Evolutionary conservation across 1,140 invertebrate genomes (phyloP).

Genomic region (Heliothis subflexa): DNA sequence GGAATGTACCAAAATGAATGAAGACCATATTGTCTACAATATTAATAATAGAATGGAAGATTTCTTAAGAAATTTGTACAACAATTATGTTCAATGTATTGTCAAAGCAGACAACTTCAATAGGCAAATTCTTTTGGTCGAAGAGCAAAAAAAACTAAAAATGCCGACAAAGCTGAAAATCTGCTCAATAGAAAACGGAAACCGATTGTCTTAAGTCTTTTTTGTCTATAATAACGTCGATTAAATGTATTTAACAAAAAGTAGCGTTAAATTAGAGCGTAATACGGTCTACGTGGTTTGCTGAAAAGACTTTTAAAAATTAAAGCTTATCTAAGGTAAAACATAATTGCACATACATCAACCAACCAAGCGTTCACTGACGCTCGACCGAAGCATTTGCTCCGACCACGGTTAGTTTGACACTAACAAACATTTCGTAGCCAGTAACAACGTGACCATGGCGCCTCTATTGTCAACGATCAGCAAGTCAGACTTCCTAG

Average conservation of each 20-base stretch:
- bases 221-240: background rate
- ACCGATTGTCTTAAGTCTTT: background rate
- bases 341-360: constrained; percentile 47
- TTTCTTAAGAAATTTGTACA: background rate
- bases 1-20: background rate
- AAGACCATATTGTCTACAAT: background rate
- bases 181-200: constrained; percentile 3
- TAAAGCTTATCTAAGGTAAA: constrained; percentile 43
- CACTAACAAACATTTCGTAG: constrained; percentile 25
- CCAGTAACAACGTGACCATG: constrained; percentile 25
- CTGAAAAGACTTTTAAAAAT: constrained; percentile 35
- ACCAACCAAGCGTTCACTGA: constrained; percentile 38
- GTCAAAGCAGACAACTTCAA: background rate
- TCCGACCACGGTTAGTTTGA: constrained; percentile 18
- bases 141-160: background rate
- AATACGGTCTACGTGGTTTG: constrained; percentile 29
- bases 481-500: constrained; percentile 29
- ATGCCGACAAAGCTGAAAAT: background rate
- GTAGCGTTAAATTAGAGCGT: constrained; percentile 27
- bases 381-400: constrained; percentile 37
- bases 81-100: constrained; percentile 4
- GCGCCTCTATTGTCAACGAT: constrained; percentile 29
- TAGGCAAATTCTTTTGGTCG: background rate
- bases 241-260: constrained; percentile 25
- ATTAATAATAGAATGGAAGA: constrained; percentile 2